Conservation (phyloP, 2,888 invertebrate genomes). For the Parnassius glacialis region DNA sequence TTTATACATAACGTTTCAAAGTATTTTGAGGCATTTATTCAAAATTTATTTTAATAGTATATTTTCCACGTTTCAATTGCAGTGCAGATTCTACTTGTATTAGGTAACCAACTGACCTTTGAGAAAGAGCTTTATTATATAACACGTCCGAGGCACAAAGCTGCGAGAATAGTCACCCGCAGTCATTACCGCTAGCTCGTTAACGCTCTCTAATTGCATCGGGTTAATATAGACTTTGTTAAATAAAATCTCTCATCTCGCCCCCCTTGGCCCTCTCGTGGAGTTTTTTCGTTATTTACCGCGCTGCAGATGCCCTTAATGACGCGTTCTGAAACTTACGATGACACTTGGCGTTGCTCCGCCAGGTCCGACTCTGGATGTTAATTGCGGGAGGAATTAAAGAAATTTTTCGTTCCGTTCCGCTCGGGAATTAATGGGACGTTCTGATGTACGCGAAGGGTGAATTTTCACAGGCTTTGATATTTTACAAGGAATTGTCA, state of each 20-base stretch:
- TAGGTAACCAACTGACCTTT: conserved; percentile 29
- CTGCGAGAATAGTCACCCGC: conserved; percentile 58
- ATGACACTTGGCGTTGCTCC: conserved; percentile 76
- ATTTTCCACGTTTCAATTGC: too few species aligned
- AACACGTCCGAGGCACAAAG: conserved; percentile 26
- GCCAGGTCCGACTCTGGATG: conserved; percentile 51
- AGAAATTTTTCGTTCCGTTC: conserved; percentile 72
- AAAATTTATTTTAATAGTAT: too few species aligned
- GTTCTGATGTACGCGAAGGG: conserved; percentile 50
- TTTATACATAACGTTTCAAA: too few species aligned
- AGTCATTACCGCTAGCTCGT: conserved; percentile 78
- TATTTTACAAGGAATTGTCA: conserved; percentile 17
- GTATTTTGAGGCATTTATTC: too few species aligned
- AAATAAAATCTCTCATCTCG: conserved; percentile 79
- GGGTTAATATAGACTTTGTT: conserved; percentile 82
- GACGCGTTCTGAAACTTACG: conserved; percentile 80
- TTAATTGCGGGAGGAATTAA: conserved; percentile 78
- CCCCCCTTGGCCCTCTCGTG: conserved; percentile 36
- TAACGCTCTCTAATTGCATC: conserved; percentile 80
- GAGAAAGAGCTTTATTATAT: conserved; percentile 17
- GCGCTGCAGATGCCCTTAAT: conserved; percentile 79
- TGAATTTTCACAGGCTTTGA: conserved; percentile 39
- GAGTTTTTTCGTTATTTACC: conserved; percentile 76
- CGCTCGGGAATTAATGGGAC: conserved; percentile 61
- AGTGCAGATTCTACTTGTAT: conserved; percentile 7